Conservation (phyloP, 92 coral and sea anemone species). For the Parazoanthus darwini region DNA sequence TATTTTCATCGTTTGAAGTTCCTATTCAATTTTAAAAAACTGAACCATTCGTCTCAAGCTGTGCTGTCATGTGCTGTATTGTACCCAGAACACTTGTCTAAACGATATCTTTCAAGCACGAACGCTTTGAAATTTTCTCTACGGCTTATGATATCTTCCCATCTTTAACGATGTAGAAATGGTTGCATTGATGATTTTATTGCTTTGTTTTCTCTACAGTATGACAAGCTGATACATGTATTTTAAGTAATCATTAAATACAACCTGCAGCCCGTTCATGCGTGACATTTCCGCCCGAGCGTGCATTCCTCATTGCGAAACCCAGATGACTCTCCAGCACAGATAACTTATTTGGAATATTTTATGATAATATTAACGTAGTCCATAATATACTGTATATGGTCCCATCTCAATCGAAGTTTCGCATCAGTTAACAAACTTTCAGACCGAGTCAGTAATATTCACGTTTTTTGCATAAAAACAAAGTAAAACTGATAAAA, state of each 20-base stretch:
- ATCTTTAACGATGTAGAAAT: too few species aligned
- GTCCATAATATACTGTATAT: too few species aligned
- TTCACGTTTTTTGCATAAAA: too few species aligned
- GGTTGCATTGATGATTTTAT: too few species aligned
- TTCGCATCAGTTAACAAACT: conserved; percentile 11
- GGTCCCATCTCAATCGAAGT: neutral
- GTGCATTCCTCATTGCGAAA: neutral
- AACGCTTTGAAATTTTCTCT: too few species aligned
- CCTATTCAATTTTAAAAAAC: neutral
- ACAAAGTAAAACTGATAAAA: neutral
- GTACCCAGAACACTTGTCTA: neutral
- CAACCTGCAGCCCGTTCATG: neutral
- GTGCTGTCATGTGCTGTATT: neutral
- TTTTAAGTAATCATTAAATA: too few species aligned
- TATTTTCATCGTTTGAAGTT: neutral
- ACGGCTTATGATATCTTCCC: neutral
- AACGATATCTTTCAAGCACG: too few species aligned
- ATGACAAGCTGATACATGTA: neutral
- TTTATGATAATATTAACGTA: neutral
- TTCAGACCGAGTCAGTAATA: neutral
- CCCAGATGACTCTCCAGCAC: neutral
- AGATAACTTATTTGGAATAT: neutral
- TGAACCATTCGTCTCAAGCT: neutral
- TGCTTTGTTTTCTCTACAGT: neutral
- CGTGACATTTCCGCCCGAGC: conserved; percentile 27